phyloP scores from a whole-genome alignment of 2,888 invertebrate genomes.

The Galerucella calmariensis region DNA sequence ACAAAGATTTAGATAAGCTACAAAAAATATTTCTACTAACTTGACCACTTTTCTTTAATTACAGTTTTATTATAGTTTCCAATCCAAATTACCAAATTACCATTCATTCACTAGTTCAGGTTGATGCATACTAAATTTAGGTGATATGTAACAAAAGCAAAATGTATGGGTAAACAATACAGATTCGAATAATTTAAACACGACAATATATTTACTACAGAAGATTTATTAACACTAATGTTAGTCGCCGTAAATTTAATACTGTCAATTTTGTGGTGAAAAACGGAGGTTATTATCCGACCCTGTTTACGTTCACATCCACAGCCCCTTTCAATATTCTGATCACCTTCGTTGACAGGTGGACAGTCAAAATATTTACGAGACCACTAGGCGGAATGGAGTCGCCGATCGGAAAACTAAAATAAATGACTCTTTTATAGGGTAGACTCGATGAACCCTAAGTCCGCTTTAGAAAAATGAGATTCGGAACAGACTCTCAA shows the following conservation, averaged over 20 bases:
- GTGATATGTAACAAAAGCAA: background rate
- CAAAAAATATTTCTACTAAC: too few species aligned
- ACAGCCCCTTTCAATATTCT: conserved; percentile 55
- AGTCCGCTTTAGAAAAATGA: conserved; percentile 29
- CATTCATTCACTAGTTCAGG: background rate
- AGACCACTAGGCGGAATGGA: conserved; percentile 44
- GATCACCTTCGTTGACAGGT: conserved; percentile 56
- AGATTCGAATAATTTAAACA: background rate
- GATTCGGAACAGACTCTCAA: conserved; percentile 14
- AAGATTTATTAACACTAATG: conserved; percentile 11
- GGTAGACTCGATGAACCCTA: conserved; percentile 25
- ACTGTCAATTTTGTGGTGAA: conserved; percentile 10
- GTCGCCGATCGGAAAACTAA: conserved; percentile 36
- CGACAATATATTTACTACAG: background rate
- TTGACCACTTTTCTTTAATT: too few species aligned
- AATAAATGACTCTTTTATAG: conserved; percentile 43
- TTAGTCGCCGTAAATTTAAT: conserved; percentile 11
- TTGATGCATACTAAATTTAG: background rate
- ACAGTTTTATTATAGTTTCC: too few species aligned
- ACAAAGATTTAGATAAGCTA: too few species aligned
- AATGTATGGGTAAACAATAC: background rate
- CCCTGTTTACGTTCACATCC: conserved; percentile 11
- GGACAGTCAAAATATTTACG: conserved; percentile 57
- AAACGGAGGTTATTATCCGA: conserved; percentile 10
- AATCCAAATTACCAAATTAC: background rate